These are phyloP conservation scores for Podarcis cretensis DNA, from an alignment of 2,113 vertebrate species.

Conservation along the genomic window DNA sequence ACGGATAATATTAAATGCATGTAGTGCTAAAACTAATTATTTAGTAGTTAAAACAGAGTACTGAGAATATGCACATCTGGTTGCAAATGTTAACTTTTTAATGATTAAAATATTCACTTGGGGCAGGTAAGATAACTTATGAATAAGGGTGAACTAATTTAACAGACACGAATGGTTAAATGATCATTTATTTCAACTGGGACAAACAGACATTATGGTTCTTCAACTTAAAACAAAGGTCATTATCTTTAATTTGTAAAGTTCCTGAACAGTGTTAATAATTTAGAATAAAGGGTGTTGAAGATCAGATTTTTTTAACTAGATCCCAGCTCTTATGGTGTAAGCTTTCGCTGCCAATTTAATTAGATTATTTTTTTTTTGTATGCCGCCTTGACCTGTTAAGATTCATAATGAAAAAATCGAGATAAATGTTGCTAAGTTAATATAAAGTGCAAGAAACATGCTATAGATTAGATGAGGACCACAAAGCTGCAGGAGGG, in stretches of 20 bases:
- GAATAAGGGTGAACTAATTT: neutral
- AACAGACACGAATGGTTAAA: neutral
- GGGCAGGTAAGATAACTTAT: neutral
- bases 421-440: neutral
- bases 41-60: neutral
- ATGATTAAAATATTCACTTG: neutral
- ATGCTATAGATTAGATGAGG: neutral
- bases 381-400: neutral
- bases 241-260: neutral
- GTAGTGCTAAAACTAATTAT: neutral
- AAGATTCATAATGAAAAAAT: neutral
- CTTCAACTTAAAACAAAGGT: neutral
- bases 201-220: neutral
- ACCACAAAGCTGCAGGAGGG: neutral
- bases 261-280: neutral
- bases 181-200: neutral
- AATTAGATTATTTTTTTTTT: neutral
- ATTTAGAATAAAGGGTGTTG: neutral
- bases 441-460: neutral
- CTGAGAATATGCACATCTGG: neutral
- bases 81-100: neutral
- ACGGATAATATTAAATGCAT: neutral
- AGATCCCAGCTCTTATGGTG: neutral
- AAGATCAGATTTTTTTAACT: neutral
- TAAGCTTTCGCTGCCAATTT: neutral